These are phyloP conservation scores for Pheucticus melanocephalus DNA, from an alignment of 2,113 vertebrate genomes.

Conservation along the genomic window DNA sequence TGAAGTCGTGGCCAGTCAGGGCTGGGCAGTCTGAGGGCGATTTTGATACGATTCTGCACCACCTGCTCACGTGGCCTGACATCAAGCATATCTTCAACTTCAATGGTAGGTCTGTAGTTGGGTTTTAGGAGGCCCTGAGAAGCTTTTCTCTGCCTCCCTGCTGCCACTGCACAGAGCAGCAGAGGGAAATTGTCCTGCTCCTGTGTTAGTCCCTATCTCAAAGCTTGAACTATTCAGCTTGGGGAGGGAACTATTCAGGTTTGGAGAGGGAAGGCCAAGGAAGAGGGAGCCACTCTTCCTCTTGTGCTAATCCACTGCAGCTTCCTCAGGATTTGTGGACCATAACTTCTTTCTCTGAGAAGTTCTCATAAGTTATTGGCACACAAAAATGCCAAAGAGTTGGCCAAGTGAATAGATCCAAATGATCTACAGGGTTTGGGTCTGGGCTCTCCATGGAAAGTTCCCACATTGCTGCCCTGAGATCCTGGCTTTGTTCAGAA, in stretches of 20 bases:
- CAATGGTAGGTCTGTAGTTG: conserved; percentile 63
- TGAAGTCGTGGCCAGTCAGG: conserved; percentile 81
- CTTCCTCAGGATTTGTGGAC: background rate
- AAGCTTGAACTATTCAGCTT: background rate
- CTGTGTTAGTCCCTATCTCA: background rate
- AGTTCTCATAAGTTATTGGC: background rate
- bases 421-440: background rate
- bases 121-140: background rate
- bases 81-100: conserved; percentile 78
- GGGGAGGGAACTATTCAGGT: background rate
- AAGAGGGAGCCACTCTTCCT: background rate
- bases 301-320: background rate
- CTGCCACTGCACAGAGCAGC: background rate
- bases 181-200: background rate
- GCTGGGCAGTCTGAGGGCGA: background rate
- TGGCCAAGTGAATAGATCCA: background rate
- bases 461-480: background rate
- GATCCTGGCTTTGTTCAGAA: background rate
- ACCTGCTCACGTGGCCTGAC: conserved; percentile 82
- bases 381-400: background rate
- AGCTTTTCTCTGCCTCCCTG: background rate
- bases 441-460: background rate
- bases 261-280: background rate
- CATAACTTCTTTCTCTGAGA: background rate
- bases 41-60: conserved; percentile 71